Percentiles rank a stretch among this genome's conserved stretches.
phyloP scores from a whole-genome alignment of 2,113 vertebrate species.

The Marmota monax region DNA sequence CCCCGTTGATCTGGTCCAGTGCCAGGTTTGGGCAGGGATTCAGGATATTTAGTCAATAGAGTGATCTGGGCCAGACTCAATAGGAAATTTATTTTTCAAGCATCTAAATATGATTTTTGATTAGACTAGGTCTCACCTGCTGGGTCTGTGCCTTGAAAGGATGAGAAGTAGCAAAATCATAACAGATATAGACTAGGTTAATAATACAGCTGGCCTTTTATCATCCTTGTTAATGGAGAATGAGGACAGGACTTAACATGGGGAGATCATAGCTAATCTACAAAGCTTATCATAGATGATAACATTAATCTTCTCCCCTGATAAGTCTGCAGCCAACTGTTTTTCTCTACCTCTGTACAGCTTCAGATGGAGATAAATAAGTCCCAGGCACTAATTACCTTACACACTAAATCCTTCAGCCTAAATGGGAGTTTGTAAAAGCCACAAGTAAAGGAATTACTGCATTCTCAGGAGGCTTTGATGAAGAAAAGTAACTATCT shows the following conservation, averaged over 20 bases:
- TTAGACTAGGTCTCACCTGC: background rate
- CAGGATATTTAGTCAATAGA: background rate
- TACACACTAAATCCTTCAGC: background rate
- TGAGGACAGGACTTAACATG: background rate
- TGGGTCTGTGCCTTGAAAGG: background rate
- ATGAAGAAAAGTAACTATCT: background rate
- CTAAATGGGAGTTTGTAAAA: background rate
- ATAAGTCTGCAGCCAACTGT: background rate
- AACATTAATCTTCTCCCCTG: background rate
- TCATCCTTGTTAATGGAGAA: background rate
- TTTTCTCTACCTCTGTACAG: background rate
- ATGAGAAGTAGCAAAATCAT: background rate
- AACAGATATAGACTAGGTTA: background rate
- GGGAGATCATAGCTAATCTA: background rate
- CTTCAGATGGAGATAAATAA: background rate
- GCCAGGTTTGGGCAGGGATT: background rate
- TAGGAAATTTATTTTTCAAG: constrained; percentile 7
- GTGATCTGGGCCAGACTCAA: background rate
- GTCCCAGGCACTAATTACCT: background rate
- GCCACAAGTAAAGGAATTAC: background rate
- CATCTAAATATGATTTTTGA: background rate
- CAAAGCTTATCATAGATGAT: fast-evolving
- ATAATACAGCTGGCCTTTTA: background rate
- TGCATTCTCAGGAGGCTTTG: background rate
- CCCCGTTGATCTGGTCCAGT: background rate